A percentile compares a stretch with the other conserved stretches of the same genome.
Evolutionary conservation across 2,888 invertebrate species (phyloP).

Genomic region (Oscheius sp.): DNA sequence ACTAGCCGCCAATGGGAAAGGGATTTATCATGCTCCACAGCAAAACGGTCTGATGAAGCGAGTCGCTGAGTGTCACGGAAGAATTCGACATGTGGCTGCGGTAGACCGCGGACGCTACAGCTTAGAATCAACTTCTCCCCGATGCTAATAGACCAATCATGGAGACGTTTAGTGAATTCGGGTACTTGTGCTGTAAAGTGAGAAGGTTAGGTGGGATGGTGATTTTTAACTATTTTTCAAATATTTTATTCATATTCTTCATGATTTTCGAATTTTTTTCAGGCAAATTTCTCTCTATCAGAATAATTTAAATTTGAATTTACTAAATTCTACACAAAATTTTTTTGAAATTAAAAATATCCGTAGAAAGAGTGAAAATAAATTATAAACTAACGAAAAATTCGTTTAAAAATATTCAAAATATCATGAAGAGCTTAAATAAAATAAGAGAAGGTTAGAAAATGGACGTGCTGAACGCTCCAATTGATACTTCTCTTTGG

Average conservation of each 20-base stretch:
- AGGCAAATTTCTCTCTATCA: too few relatives aligned
- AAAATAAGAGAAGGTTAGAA: too few relatives aligned
- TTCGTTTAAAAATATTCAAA: too few relatives aligned
- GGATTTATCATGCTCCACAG: constrained; percentile 65
- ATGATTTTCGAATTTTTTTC: too few relatives aligned
- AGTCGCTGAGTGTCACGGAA: constrained; percentile 53
- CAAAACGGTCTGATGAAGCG: constrained; percentile 42
- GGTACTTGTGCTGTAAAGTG: constrained; percentile 63
- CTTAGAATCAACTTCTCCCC: constrained; percentile 68
- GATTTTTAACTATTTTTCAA: too few relatives aligned
- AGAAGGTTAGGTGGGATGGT: constrained; percentile 24
- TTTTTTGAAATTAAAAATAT: too few relatives aligned
- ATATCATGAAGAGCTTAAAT: too few relatives aligned
- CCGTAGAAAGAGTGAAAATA: too few relatives aligned
- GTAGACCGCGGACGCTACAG: constrained; percentile 67
- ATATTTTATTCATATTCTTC: too few relatives aligned
- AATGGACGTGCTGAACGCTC: constrained; percentile 7
- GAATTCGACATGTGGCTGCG: constrained; percentile 68
- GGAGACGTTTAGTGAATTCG: constrained; percentile 64
- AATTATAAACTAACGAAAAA: too few relatives aligned
- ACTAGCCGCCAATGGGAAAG: constrained; percentile 69
- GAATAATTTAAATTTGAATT: too few relatives aligned
- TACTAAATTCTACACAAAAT: too few relatives aligned
- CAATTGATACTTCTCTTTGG: constrained; percentile 4
- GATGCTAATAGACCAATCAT: constrained; percentile 55